These are phyloP conservation scores for Drosophila jambulina DNA, from an alignment of 1,140 invertebrate genomes.

Conservation along the genomic window DNA sequence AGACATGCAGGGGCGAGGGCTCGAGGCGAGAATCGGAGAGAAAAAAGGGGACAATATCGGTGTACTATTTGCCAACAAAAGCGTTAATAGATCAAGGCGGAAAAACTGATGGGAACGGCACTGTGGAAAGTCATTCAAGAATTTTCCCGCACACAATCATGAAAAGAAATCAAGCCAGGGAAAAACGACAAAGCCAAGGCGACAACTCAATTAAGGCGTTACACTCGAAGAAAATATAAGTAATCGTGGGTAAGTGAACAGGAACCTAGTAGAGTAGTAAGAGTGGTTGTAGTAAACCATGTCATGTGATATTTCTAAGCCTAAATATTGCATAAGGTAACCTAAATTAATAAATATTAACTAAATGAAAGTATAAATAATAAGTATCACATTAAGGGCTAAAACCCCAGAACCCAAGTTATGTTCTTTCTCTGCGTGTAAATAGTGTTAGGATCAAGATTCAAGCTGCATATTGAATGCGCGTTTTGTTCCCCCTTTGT, in stretches of 20 bases:
- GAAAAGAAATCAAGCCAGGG: slow-evolving; percentile 3
- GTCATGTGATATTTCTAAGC: background rate
- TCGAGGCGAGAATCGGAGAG: background rate
- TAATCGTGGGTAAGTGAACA: background rate
- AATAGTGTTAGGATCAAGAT: slow-evolving; percentile 14
- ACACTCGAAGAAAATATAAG: slow-evolving; percentile 6
- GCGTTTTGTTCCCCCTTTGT: slow-evolving; percentile 45
- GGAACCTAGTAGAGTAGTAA: background rate
- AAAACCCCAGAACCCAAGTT: no score
- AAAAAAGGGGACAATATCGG: background rate
- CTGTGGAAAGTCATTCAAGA: slow-evolving; percentile 41
- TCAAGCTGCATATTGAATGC: slow-evolving; percentile 57
- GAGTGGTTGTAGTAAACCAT: background rate
- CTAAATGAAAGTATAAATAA: background rate
- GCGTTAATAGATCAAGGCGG: slow-evolving; percentile 24
- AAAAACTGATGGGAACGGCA: slow-evolving; percentile 9
- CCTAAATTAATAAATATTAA: background rate
- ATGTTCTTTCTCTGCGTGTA: background rate
- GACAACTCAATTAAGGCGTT: slow-evolving; percentile 61
- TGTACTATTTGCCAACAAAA: slow-evolving; percentile 33
- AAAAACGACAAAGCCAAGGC: slow-evolving; percentile 1
- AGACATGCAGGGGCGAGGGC: background rate
- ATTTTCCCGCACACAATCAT: slow-evolving; percentile 13
- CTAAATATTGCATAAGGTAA: background rate
- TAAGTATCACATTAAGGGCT: no score